Base-by-base conservation (phyloP, 2,113 vertebrate genomes). In the Nymphicus hollandicus region DNA sequence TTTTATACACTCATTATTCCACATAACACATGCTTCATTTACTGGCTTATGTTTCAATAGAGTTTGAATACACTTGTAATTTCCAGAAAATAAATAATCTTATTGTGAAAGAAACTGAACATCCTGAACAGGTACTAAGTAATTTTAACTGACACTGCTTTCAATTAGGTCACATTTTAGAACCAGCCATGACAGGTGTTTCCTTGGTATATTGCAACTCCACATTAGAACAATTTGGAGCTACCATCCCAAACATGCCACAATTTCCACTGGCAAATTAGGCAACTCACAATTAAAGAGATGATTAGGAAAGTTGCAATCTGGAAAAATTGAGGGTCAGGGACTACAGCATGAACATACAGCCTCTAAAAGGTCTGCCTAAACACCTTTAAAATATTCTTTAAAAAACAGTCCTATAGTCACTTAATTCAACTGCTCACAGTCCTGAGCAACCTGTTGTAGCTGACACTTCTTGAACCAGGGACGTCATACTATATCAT, bases 401-500 rank as follows among this genome's bases (percentile, higher is more conserved):
- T 77, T 23, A 37, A 58, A 60, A 7, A 86, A 33, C 55, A 65
- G 5, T 56, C 24, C 44, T 84, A 46, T 71, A 79, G 50, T 56
- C 22, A 47, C 13, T 64, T 63, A 80, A 65, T 61, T 64, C 9
- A 60, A 17, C 25, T 63, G 61, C 22, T 79, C 10, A 6, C 6
- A 63, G 13, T 17, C 6, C 39, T 60, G 39, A 37, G 77, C 16
- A 88, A 63, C 8, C 70, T 87, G 17, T 49, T 82, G 43, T 16
- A 76, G 33, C 28, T 55, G 11, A 39, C 37, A 50, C 1, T 56
- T 58, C 41, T 88, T 86, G 50, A 65, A 66, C 28, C 17, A 24
- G 6, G 1, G 2, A 6, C 2, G 3, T 22, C 63, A 3, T 35
- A 41, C 29, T 47, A 14, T 7, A 9, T 50, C 10, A 33, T 31